These are phyloP conservation scores for Beroe ovata DNA, from an alignment of 37 sponge, comb jelly and placozoan genomes.

Conservation along the genomic window DNA sequence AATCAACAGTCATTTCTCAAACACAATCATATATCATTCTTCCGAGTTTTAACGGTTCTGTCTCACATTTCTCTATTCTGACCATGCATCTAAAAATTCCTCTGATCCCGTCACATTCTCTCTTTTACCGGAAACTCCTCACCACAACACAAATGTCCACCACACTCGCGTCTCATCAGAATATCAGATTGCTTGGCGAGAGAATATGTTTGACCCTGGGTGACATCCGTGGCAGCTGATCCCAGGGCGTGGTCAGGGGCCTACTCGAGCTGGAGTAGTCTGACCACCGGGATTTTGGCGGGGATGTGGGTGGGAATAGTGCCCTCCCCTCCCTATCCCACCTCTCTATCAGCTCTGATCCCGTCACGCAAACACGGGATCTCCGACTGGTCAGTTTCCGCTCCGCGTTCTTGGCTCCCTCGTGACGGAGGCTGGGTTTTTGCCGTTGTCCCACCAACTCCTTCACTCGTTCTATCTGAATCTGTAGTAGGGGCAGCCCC, in stretches of 20 bases:
- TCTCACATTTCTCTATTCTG: too few species aligned
- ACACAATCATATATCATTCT: too few species aligned
- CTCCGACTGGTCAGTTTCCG: constrained; percentile 3
- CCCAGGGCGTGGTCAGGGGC: neutral
- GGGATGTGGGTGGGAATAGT: neutral
- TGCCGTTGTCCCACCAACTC: constrained; percentile 1
- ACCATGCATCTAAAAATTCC: too few species aligned
- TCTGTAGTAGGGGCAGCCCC: neutral
- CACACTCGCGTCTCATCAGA: too few species aligned
- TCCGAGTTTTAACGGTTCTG: too few species aligned
- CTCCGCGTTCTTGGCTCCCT: neutral
- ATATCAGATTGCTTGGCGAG: neutral
- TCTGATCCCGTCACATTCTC: too few species aligned
- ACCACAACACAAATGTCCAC: too few species aligned
- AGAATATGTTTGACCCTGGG: neutral
- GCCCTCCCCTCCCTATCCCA: constrained; percentile 31
- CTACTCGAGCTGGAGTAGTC: neutral
- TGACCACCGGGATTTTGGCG: neutral
- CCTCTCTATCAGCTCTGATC: constrained; percentile 16
- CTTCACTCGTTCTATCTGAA: neutral
- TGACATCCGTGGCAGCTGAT: neutral
- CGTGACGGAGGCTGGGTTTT: neutral
- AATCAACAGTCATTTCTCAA: too few species aligned
- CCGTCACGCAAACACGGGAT: neutral
- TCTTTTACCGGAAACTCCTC: too few species aligned